phyloP scores from a whole-genome alignment of 2,888 invertebrate species.

The Anthoptus insignis region DNA sequence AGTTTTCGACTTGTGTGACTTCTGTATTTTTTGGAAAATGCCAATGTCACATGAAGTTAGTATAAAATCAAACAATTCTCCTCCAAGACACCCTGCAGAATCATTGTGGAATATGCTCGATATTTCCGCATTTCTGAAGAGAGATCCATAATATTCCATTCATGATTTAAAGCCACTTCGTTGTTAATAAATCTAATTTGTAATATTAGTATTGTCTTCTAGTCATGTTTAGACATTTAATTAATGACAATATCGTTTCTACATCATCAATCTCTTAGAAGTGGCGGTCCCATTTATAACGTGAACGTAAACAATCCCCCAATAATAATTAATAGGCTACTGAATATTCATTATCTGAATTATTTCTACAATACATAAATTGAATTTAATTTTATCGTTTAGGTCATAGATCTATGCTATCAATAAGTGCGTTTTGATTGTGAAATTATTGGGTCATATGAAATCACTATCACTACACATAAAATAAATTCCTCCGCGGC shows the following conservation, averaged over 20 bases:
- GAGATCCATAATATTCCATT: too few species aligned
- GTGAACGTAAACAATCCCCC: constrained; percentile 24
- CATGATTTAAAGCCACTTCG: too few species aligned
- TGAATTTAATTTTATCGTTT: constrained; percentile 21
- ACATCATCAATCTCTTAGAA: constrained; percentile 22
- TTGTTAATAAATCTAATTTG: not conserved
- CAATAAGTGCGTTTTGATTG: not conserved
- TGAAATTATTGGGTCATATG: too few species aligned
- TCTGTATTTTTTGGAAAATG: too few species aligned
- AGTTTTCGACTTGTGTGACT: too few species aligned
- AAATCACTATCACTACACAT: too few species aligned
- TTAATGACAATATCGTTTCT: constrained; percentile 6
- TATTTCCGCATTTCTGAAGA: too few species aligned
- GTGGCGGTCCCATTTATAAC: constrained; percentile 23
- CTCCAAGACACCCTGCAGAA: too few species aligned
- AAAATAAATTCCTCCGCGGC: too few species aligned
- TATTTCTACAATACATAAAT: constrained; percentile 30
- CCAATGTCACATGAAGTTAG: too few species aligned
- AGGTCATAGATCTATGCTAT: constrained; percentile 1
- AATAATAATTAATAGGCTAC: constrained; percentile 29
- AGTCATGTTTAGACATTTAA: constrained; percentile 5
- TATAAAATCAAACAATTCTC: too few species aligned
- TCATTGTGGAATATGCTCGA: too few species aligned
- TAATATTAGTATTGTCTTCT: not conserved
- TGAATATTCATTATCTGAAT: constrained; percentile 31